Conservation (phyloP, 92 coral and sea anemone species). For the Actinostola sp. region DNA sequence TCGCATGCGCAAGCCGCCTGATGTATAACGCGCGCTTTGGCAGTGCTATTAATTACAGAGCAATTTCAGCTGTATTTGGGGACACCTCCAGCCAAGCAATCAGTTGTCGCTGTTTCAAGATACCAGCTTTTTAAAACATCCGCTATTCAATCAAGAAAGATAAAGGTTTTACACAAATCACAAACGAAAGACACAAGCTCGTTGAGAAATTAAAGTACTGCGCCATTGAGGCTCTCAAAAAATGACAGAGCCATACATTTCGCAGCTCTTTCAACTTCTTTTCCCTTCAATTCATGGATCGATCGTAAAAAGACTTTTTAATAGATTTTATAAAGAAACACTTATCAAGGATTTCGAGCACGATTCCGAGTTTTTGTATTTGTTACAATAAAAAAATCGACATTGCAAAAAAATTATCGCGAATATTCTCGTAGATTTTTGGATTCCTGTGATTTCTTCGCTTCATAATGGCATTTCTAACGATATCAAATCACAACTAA, state of each 20-base stretch:
- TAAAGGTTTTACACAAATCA: conserved; percentile 58
- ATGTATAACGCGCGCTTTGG: conserved; percentile 23
- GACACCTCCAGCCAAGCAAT: conserved; percentile 50
- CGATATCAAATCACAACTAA: background rate
- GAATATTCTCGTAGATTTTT: too few relatives aligned
- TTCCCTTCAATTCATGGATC: too few relatives aligned
- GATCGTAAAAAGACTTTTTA: too few relatives aligned
- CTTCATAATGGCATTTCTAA: background rate
- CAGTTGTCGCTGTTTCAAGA: conserved; percentile 71
- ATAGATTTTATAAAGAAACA: too few relatives aligned
- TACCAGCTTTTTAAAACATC: conserved; percentile 89
- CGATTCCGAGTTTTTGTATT: too few relatives aligned
- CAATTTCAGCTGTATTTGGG: conserved; percentile 86
- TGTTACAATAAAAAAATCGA: background rate
- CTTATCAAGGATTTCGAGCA: too few relatives aligned
- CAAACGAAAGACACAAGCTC: conserved; percentile 44
- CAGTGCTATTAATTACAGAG: conserved; percentile 82
- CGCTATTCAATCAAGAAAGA: conserved; percentile 62
- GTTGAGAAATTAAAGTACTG: conserved; percentile 22
- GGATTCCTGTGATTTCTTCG: too few relatives aligned
- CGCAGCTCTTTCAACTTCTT: background rate
- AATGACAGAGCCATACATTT: background rate
- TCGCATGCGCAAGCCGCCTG: conserved; percentile 41
- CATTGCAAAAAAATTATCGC: background rate
- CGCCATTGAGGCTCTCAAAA: background rate